Evolutionary conservation across 2,888 invertebrate genomes (phyloP).

Genomic region (Pteria penguin): DNA sequence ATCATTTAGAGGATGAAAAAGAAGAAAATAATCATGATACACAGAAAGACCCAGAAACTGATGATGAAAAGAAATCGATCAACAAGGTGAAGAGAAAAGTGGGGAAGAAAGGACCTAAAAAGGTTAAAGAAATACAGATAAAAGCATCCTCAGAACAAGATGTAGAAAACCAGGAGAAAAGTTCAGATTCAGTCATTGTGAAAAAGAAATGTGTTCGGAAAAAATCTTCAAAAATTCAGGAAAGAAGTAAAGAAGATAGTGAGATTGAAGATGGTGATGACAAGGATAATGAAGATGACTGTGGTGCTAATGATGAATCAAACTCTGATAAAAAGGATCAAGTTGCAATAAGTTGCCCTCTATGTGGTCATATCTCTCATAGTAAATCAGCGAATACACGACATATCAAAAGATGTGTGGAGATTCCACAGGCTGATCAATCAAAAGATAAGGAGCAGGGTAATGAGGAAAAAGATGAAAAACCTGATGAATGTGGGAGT

Average conservation of each 20-base stretch:
- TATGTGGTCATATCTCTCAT: slow-evolving; percentile 56
- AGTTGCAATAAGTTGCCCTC: slow-evolving; percentile 28
- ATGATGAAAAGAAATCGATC: slow-evolving; percentile 47
- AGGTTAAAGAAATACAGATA: slow-evolving; percentile 8
- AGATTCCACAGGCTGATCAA: slow-evolving; percentile 5
- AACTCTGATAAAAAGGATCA: slow-evolving; percentile 10
- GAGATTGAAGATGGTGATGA: slow-evolving; percentile 24
- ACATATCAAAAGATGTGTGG: slow-evolving; percentile 60
- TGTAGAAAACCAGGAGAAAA: slow-evolving; percentile 14
- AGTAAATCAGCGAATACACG: slow-evolving; percentile 63
- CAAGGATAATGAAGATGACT: slow-evolving; percentile 12
- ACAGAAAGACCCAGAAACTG: slow-evolving; percentile 44
- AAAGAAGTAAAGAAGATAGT: not conserved
- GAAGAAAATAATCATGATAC: slow-evolving; percentile 43
- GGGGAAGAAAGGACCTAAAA: slow-evolving; percentile 36
- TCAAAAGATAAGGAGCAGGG: slow-evolving; percentile 23
- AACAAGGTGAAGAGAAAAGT: slow-evolving; percentile 47
- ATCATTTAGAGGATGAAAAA: slow-evolving; percentile 28
- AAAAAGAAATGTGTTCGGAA: not conserved
- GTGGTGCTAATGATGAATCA: slow-evolving; percentile 3
- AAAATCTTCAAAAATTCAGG: not conserved
- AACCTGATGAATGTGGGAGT: slow-evolving; percentile 1
- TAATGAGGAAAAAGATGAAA: slow-evolving; percentile 12
- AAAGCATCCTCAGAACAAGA: slow-evolving; percentile 29
- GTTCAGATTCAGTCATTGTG: not conserved